These are phyloP conservation scores for Cydia strobilella DNA, from an alignment of 1,140 invertebrate species.

Conservation along the genomic window DNA sequence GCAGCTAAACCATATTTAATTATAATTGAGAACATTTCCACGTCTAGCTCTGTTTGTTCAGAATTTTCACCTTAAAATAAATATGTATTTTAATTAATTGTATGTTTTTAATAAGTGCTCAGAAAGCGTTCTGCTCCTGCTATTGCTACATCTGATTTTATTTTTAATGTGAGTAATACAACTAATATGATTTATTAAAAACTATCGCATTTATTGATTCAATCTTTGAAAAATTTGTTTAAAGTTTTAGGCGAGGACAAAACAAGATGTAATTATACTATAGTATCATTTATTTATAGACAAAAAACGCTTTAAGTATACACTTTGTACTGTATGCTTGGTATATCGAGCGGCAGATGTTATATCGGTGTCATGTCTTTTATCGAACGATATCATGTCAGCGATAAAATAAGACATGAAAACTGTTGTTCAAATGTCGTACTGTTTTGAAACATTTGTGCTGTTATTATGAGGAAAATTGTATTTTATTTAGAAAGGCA, in stretches of 20 bases:
- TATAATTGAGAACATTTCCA: no score
- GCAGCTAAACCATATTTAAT: no score
- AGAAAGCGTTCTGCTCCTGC: no score
- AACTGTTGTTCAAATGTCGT: neutral
- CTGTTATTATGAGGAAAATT: neutral
- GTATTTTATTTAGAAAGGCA: no score
- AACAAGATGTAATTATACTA: slow-evolving; percentile 45
- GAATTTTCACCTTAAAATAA: no score
- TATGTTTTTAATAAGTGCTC: no score
- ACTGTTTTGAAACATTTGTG: neutral
- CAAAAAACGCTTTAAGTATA: slow-evolving; percentile 61
- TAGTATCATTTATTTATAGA: slow-evolving; percentile 54
- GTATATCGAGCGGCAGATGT: neutral
- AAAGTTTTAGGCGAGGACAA: neutral
- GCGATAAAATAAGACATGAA: neutral
- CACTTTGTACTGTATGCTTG: slow-evolving; percentile 56
- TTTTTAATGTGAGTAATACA: no score
- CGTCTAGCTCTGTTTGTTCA: no score
- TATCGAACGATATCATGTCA: neutral
- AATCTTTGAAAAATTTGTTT: neutral
- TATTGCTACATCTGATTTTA: no score
- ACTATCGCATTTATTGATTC: no score
- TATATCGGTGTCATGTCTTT: neutral
- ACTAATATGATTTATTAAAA: no score
- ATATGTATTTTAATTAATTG: no score